Conservation (phyloP, 1,140 invertebrate genomes). For the Panagrolaimus sp. region DNA sequence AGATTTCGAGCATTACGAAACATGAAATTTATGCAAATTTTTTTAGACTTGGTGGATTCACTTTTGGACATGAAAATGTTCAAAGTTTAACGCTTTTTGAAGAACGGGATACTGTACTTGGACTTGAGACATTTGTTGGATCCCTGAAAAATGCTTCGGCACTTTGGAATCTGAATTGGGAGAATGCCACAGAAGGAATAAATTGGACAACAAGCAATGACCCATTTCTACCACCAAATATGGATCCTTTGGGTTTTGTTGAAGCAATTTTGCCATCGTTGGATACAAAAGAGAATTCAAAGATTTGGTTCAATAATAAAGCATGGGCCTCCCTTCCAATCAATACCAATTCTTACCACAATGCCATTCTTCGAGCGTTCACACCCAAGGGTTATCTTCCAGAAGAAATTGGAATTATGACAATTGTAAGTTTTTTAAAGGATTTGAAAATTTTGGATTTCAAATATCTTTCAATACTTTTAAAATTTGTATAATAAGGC, state of each 20-base stretch:
- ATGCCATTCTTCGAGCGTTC: conserved; percentile 65
- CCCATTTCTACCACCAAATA: conserved; percentile 40
- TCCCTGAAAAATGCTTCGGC: neutral
- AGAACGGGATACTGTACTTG: conserved; percentile 3
- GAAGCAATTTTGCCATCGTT: conserved; percentile 30
- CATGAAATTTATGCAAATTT: conserved; percentile 15
- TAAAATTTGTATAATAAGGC: too few relatives aligned
- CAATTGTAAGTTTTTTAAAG: conserved; percentile 40
- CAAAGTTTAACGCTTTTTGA: conserved; percentile 20
- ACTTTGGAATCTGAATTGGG: neutral
- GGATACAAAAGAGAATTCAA: conserved; percentile 36
- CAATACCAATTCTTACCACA: conserved; percentile 72
- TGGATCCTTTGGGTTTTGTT: conserved; percentile 31
- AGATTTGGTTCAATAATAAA: conserved; percentile 80
- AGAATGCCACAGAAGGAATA: neutral
- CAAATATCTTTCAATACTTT: too few relatives aligned
- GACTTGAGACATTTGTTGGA: conserved; percentile 16
- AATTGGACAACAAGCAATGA: conserved; percentile 32
- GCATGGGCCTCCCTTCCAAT: conserved; percentile 72
- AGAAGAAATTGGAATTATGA: conserved; percentile 64
- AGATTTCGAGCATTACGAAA: conserved; percentile 16
- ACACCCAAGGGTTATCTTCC: conserved; percentile 51
- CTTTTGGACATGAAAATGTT: conserved; percentile 40
- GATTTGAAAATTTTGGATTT: too few relatives aligned
- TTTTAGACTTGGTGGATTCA: conserved; percentile 43